Conservation (phyloP, 2,888 invertebrate species). For the Ectropis crepuscularia region DNA sequence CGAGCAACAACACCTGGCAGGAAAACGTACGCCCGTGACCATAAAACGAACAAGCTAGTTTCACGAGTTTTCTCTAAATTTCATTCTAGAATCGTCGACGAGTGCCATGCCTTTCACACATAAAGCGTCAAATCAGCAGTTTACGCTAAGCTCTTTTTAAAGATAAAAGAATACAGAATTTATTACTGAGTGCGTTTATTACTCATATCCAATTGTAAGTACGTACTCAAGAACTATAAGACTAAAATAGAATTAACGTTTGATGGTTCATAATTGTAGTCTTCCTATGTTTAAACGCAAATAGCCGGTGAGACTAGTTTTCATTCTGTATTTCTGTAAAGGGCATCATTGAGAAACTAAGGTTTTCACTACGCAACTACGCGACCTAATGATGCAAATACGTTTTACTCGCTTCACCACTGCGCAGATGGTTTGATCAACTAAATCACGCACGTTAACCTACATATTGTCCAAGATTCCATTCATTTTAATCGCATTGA, state of each 20-base stretch:
- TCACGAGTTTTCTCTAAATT: constrained; percentile 31
- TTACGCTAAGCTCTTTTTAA: neutral
- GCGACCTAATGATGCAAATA: neutral
- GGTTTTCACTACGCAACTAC: neutral
- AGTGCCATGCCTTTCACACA: constrained; percentile 15
- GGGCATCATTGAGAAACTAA: constrained; percentile 9
- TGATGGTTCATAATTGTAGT: constrained; percentile 38
- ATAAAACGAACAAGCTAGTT: constrained; percentile 23
- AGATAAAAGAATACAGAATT: neutral
- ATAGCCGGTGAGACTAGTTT: constrained; percentile 15
- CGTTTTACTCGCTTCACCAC: neutral
- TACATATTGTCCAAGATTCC: constrained; percentile 5
- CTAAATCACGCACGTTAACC: constrained; percentile 6
- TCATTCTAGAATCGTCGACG: constrained; percentile 12
- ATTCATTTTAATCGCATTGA: constrained; percentile 12
- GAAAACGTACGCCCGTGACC: constrained; percentile 24
- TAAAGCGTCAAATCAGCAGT: neutral
- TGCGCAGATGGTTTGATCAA: too few species aligned
- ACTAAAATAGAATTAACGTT: constrained; percentile 29
- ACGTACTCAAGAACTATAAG: constrained; percentile 8
- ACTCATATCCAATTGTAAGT: neutral
- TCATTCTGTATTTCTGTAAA: constrained; percentile 18
- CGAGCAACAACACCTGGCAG: constrained; percentile 20
- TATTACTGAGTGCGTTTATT: neutral
- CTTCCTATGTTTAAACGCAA: constrained; percentile 14